These are phyloP conservation scores for Puntigrus tetrazona DNA, from an alignment of 2,113 vertebrate genomes.

Conservation along the genomic window DNA sequence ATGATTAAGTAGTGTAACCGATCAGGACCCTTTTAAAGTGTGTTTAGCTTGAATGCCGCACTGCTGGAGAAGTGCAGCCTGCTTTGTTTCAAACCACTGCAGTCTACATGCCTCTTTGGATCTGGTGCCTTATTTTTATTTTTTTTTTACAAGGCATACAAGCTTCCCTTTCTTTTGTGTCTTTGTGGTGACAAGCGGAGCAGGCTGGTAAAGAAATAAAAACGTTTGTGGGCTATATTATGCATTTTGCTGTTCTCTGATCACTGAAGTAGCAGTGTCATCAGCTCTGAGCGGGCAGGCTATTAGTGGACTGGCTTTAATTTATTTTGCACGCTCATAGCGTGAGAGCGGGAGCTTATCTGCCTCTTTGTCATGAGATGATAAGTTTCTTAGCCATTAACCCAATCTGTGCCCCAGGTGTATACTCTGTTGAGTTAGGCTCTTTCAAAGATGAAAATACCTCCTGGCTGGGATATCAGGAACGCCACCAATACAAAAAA, in stretches of 20 bases:
- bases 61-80: slow-evolving; percentile 28
- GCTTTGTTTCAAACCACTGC: slow-evolving; percentile 22
- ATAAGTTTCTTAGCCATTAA: slow-evolving; percentile 51
- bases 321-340: slow-evolving; percentile 43
- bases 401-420: slow-evolving; percentile 17
- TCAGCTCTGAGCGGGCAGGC: slow-evolving; percentile 16
- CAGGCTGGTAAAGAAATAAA: background rate
- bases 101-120: slow-evolving; percentile 13
- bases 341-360: slow-evolving; percentile 44
- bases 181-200: slow-evolving; percentile 1
- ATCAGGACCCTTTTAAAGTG: slow-evolving; percentile 20
- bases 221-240: background rate
- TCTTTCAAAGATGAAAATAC: slow-evolving; percentile 12
- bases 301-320: slow-evolving; percentile 38
- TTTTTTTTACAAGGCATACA: slow-evolving; percentile 16
- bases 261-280: slow-evolving; percentile 28
- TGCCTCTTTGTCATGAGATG: slow-evolving; percentile 45
- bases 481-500: background rate
- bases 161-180: slow-evolving; percentile 16
- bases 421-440: background rate
- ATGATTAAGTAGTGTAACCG: slow-evolving; percentile 31
- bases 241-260: background rate
- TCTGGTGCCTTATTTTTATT: background rate
- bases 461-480: background rate
- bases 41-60: slow-evolving; percentile 30